Evolutionary conservation across 2,888 invertebrate species (phyloP), one percentile per base, ranked within the genome.

Genomic region (Zelleria hepariella): DNA sequence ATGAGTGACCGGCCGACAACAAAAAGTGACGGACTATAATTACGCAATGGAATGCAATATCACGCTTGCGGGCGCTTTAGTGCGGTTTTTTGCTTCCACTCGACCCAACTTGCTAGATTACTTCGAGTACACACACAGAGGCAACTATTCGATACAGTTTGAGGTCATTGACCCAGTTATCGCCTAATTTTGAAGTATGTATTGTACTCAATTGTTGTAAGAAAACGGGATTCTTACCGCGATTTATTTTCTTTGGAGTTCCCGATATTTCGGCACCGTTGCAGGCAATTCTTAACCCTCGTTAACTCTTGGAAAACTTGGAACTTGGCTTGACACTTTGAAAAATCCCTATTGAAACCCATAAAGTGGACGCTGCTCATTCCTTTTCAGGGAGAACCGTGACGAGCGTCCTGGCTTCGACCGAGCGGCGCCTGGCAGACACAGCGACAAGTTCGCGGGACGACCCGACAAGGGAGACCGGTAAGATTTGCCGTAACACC

Each of bases 351-450:
- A n/a, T n/a, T n/a, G n/a, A n/a, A n/a, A n/a, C n/a, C n/a, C n/a
- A 20, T 68, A 63, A 68, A 42, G 32, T 10, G 7, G 32, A 32
- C 5, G 8, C 15, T 42, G 32, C 10, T 15, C 10, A 2, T 10
- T 42, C 10, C 2, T 42, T 59, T 59, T 57, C 77, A 87, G 86
- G 68, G 87, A 87, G 26, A 78, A 75, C 77, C 86, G 86, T 67
- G 87, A 87, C 26, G 78, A 76, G 62, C 78, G 75, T 61, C 84
- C 84, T 24, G 67, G 73, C 48, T 87, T 87, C 61, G 86, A 87
- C 20, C 73, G 87, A 54, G 75, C 84, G 5, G 86, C 75, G 1
- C 78, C 82, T 25, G 86, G 81, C 1, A 70, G 87, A 20, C 80
- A 81, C 61, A 85, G 86, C 63, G 87, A 86, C 24, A 87, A 86